These are phyloP conservation scores for Cromileptes altivelis DNA, from an alignment of 2,113 vertebrate genomes.

Conservation along the genomic window DNA sequence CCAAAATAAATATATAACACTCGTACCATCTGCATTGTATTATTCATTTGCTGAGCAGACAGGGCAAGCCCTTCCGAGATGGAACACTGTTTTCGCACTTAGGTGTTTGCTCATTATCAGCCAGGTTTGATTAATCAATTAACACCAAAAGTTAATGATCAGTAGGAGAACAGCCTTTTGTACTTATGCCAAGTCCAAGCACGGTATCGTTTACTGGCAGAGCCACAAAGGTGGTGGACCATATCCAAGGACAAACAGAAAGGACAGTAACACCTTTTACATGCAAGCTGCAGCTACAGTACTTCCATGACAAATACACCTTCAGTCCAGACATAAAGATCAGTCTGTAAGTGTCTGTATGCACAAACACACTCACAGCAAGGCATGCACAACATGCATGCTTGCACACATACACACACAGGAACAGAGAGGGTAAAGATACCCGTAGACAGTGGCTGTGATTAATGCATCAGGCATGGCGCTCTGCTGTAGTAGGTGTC, in stretches of 20 bases:
- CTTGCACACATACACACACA: conserved; percentile 30
- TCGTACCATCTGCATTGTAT: conserved; percentile 67
- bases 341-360: background rate
- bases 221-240: conserved; percentile 56
- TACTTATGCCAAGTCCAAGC: conserved; percentile 37
- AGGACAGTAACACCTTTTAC: conserved; percentile 39
- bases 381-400: conserved; percentile 5
- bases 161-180: conserved; percentile 34
- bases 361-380: conserved; percentile 30
- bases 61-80: conserved; percentile 34
- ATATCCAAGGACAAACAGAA: conserved; percentile 53
- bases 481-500: conserved; percentile 69
- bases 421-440: conserved; percentile 39
- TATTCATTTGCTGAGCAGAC: conserved; percentile 63
- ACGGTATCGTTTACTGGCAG: conserved; percentile 41
- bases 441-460: conserved; percentile 67
- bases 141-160: conserved; percentile 59
- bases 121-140: conserved; percentile 64
- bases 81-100: conserved; percentile 28
- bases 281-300: background rate
- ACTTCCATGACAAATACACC: conserved; percentile 50
- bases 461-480: conserved; percentile 76
- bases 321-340: background rate
- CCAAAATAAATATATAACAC: conserved; percentile 59
- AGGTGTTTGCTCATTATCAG: conserved; percentile 43